phyloP scores from a whole-genome alignment of 2,888 invertebrate genomes.

The Melinaea marsaeus region DNA sequence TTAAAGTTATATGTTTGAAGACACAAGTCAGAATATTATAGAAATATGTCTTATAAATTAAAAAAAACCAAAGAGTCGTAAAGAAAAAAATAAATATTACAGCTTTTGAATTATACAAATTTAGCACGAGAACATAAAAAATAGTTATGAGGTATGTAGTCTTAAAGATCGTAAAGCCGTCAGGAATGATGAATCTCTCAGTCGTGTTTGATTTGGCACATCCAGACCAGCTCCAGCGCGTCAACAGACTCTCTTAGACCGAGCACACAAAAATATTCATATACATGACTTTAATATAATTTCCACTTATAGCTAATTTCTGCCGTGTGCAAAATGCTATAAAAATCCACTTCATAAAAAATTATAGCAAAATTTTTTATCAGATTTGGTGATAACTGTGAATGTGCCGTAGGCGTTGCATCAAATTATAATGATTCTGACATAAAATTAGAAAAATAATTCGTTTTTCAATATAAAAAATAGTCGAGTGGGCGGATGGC shows the following conservation, averaged over 20 bases:
- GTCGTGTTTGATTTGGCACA: conserved; percentile 34
- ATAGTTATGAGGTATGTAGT: conserved; percentile 10
- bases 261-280: not conserved
- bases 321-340: too few species aligned
- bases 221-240: conserved; percentile 26
- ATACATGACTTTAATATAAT: not conserved
- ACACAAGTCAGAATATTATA: not conserved
- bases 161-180: conserved; percentile 29
- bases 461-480: conserved; percentile 35
- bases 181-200: conserved; percentile 30
- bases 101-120: not conserved
- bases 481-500: conserved; percentile 34
- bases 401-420: conserved; percentile 9
- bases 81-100: not conserved
- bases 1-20: not conserved
- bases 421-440: conserved; percentile 46
- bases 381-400: not conserved
- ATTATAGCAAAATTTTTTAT: not conserved
- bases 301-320: not conserved
- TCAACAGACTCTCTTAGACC: conserved; percentile 12
- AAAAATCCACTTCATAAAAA: not conserved
- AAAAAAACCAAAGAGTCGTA: not conserved
- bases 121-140: not conserved
- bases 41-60: not conserved
- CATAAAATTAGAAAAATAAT: conserved; percentile 51